Evolutionary conservation across 2,113 vertebrate genomes (phyloP).

Genomic region (Salvelinus fontinalis): DNA sequence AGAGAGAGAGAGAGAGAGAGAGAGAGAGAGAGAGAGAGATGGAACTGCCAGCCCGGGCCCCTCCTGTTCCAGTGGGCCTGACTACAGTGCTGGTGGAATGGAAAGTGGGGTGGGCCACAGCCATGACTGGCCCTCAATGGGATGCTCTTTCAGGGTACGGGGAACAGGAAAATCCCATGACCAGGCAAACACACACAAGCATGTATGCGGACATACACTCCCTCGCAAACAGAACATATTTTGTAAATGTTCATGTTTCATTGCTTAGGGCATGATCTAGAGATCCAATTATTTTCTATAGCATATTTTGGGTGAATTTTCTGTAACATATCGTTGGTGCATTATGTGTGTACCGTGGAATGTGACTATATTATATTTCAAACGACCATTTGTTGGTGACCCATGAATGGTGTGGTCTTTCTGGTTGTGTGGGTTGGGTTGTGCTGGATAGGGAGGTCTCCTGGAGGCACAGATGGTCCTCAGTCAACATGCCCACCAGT

Average conservation of each 20-base stretch:
- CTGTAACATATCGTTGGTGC: too few species aligned
- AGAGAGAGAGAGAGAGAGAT: slow-evolving; percentile 34
- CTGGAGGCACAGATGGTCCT: slow-evolving; percentile 58
- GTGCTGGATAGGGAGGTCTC: slow-evolving; percentile 35
- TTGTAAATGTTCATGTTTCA: too few species aligned
- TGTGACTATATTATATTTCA: too few species aligned
- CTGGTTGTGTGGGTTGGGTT: too few species aligned
- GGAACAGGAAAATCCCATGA: slow-evolving; percentile 32
- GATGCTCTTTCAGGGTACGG: slow-evolving; percentile 51
- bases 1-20: background rate
- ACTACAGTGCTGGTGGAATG: slow-evolving; percentile 62
- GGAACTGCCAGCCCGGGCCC: slow-evolving; percentile 33
- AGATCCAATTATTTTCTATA: too few species aligned
- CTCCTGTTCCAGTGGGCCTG: slow-evolving; percentile 59
- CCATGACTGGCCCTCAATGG: slow-evolving; percentile 46
- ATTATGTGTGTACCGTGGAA: too few species aligned
- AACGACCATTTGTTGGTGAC: too few species aligned
- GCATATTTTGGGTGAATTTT: too few species aligned
- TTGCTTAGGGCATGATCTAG: too few species aligned
- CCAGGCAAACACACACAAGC: slow-evolving; percentile 7
- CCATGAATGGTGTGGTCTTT: too few species aligned
- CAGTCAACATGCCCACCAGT: slow-evolving; percentile 37
- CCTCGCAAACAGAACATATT: background rate
- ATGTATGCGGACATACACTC: slow-evolving; percentile 7
- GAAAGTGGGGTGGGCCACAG: slow-evolving; percentile 56